Conservation (phyloP, 1,140 invertebrate species). For the Branchinecta lynchi region DNA sequence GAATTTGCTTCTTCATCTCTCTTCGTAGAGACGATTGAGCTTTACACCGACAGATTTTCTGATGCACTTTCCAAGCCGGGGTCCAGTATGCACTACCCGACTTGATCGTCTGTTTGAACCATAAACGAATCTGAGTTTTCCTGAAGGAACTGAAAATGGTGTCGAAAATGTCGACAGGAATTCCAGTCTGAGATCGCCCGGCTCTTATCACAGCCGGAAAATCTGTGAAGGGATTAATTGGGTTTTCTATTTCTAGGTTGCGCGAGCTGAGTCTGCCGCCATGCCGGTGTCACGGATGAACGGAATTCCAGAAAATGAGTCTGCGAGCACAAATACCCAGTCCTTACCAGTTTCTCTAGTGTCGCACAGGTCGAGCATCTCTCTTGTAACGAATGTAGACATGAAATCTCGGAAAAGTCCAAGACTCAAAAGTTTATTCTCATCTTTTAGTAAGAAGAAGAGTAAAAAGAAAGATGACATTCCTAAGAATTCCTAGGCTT, state of each 20-base stretch:
- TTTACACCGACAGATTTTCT: no score
- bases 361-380: background rate
- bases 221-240: background rate
- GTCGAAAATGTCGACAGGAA: no score
- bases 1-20: no score
- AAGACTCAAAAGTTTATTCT: background rate
- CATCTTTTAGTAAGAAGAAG: background rate
- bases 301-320: background rate
- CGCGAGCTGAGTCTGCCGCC: background rate
- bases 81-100: no score
- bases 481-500: background rate
- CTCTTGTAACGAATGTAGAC: background rate
- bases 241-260: slow-evolving; percentile 3
- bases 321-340: background rate
- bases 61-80: no score
- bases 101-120: no score
- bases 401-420: slow-evolving; percentile 9
- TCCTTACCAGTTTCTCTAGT: background rate
- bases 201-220: no score
- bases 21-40: no score
- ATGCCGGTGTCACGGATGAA: background rate
- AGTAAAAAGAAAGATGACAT: background rate
- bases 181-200: no score
- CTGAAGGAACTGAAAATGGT: no score
- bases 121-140: no score